These are phyloP conservation scores for Nyctereutes procyonoides DNA, from an alignment of 2,113 vertebrate genomes.

Conservation along the genomic window DNA sequence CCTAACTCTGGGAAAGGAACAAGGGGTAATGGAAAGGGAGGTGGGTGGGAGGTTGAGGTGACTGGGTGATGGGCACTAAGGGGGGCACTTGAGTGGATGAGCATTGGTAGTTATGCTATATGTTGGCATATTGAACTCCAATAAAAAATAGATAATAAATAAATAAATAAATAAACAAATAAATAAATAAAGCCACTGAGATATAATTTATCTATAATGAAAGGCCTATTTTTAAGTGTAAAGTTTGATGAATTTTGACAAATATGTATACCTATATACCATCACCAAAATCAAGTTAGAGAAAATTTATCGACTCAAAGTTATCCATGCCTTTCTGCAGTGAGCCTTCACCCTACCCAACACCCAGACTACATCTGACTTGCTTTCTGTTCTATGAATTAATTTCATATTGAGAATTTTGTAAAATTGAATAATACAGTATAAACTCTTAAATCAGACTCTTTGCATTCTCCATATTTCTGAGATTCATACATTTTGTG, in stretches of 20 bases:
- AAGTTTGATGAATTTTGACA: neutral
- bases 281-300: neutral
- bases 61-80: too few species aligned
- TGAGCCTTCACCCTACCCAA: neutral
- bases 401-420: neutral
- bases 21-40: too few species aligned
- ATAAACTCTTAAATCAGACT: neutral
- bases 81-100: too few species aligned
- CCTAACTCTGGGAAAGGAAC: too few species aligned
- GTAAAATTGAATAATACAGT: neutral
- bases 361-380: neutral
- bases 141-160: too few species aligned
- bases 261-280: neutral
- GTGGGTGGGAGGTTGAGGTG: too few species aligned
- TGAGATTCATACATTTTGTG: neutral
- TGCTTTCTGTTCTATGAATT: neutral
- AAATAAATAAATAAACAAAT: too few species aligned
- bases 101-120: too few species aligned
- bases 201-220: neutral
- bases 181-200: neutral
- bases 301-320: neutral
- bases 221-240: neutral
- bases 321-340: neutral
- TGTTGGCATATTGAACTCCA: too few species aligned
- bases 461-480: neutral